Percentiles rank a stretch among this genome's conserved stretches.
phyloP scores from a whole-genome alignment of 2,113 vertebrate genomes.

The Pithys albifrons region DNA sequence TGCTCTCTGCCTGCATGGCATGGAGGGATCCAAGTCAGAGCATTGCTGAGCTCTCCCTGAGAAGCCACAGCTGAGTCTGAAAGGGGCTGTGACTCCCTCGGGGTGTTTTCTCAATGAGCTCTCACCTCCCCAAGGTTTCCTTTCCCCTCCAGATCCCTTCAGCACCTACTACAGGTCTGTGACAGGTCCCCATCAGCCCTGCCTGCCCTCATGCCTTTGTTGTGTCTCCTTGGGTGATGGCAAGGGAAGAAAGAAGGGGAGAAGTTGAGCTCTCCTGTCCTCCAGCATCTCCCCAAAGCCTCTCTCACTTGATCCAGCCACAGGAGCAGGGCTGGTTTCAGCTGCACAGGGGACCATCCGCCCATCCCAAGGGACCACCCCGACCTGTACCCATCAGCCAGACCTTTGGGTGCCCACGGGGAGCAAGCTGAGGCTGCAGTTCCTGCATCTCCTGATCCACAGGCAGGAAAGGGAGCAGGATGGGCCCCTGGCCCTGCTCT shows the following conservation, averaged over 20 bases:
- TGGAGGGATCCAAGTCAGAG: accelerated
- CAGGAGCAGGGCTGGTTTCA: accelerated
- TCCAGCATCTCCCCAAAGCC: not conserved
- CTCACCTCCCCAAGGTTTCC: not conserved
- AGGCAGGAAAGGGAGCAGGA: not conserved
- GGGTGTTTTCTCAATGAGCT: not conserved
- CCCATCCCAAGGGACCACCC: accelerated
- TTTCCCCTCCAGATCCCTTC: not conserved
- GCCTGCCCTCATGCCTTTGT: not conserved
- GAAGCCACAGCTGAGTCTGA: not conserved
- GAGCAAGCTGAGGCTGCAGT: not conserved
- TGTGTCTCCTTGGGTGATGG: not conserved
- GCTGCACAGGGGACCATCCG: accelerated
- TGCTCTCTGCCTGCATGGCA: accelerated
- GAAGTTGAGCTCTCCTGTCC: not conserved
- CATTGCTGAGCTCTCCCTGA: not conserved
- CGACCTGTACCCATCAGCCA: accelerated
- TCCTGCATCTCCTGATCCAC: not conserved
- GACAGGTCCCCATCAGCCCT: not conserved
- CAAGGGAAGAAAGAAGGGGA: not conserved
- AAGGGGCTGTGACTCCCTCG: not conserved
- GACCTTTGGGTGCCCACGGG: not conserved
- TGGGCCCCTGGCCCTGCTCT: not conserved
- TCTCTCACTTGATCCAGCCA: accelerated
- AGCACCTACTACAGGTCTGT: not conserved